A percentile compares a stretch with the other conserved stretches of the same genome.
phyloP scores from a whole-genome alignment of 2,797 vertebrate genomes.

The Darevskia mixta region DNA sequence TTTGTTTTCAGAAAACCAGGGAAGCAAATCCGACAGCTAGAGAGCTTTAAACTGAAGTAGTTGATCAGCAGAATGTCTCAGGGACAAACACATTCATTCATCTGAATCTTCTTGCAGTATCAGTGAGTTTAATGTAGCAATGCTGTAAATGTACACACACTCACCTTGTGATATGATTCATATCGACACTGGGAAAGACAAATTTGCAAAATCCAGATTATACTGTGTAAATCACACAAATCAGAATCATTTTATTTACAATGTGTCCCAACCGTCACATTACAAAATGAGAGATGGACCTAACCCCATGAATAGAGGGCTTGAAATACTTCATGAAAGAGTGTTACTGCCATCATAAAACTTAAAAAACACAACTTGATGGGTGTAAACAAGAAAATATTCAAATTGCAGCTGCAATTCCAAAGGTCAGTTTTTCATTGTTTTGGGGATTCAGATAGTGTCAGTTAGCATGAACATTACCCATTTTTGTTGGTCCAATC shows the following conservation, averaged over 20 bases:
- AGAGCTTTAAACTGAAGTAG: background rate
- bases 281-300: slow-evolving; percentile 18
- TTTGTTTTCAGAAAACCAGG: background rate
- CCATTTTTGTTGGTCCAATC: background rate
- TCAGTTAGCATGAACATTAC: background rate
- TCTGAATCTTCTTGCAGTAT: background rate
- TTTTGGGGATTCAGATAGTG: slow-evolving; percentile 39
- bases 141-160: background rate
- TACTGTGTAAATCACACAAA: slow-evolving; percentile 22
- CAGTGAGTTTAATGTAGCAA: background rate
- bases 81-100: slow-evolving; percentile 7
- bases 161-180: slow-evolving; percentile 15
- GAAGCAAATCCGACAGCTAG: background rate
- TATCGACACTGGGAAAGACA: slow-evolving; percentile 19
- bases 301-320: slow-evolving; percentile 21
- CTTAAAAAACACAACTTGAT: slow-evolving; percentile 11
- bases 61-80: background rate
- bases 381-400: slow-evolving; percentile 10
- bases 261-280: slow-evolving; percentile 29
- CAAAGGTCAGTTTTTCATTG: slow-evolving; percentile 25
- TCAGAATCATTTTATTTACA: slow-evolving; percentile 41
- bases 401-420: slow-evolving; percentile 50
- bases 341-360: slow-evolving; percentile 24
- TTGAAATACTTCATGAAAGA: slow-evolving; percentile 39
- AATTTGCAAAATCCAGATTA: background rate